Percentiles rank a stretch among this genome's conserved stretches.
These are phyloP conservation scores for Andrena dorsata DNA, from an alignment of 2,888 invertebrate genomes.

Conservation along the genomic window DNA sequence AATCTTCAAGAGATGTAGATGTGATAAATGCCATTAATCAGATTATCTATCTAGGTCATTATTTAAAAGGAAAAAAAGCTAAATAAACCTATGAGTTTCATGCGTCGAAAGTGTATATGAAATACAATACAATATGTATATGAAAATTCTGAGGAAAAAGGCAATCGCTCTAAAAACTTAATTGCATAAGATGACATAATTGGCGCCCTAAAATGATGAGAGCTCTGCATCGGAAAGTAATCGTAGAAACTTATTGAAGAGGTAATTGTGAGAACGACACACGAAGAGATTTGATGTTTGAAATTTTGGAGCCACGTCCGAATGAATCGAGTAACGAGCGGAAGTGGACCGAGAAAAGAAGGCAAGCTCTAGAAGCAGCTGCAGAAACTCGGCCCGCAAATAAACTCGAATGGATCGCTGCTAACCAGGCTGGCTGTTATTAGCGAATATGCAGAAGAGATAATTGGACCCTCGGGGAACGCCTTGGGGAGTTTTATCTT, in stretches of 20 bases:
- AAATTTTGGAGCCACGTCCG: neutral
- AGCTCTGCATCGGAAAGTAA: neutral
- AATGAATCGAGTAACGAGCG: neutral
- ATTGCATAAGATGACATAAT: constrained; percentile 69
- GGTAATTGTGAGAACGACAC: no score
- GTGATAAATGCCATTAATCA: no score
- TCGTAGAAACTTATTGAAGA: neutral
- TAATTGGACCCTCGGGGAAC: constrained; percentile 74
- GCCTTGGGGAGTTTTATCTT: constrained; percentile 53
- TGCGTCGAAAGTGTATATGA: no score
- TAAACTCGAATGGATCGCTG: constrained; percentile 44
- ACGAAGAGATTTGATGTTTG: neutral
- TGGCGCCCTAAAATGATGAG: neutral
- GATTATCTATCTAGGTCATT: no score
- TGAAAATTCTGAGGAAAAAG: constrained; percentile 43
- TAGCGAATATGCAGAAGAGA: constrained; percentile 77
- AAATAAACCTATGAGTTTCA: no score
- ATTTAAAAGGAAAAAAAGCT: no score
- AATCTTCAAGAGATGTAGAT: no score
- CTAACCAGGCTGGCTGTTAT: constrained; percentile 54
- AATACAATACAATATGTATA: no score
- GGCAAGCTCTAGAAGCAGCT: constrained; percentile 42
- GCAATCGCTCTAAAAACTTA: constrained; percentile 38
- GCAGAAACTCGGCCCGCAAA: constrained; percentile 34
- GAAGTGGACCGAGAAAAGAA: neutral